Evolutionary conservation across 2,888 invertebrate species (phyloP).

Genomic region (Liopterus haemorrhoidalis): DNA sequence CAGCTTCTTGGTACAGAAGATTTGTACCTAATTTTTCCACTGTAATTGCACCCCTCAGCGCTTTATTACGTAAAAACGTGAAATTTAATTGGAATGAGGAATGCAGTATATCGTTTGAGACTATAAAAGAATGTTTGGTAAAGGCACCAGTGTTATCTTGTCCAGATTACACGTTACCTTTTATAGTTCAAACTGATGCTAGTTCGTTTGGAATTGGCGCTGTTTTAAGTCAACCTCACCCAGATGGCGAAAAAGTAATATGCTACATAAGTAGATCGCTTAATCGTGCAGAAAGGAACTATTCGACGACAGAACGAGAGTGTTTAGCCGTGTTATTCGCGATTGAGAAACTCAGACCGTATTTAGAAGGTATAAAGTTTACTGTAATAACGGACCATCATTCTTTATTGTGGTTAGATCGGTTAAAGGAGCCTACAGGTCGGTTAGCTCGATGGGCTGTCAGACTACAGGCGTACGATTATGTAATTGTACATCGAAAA

Average conservation of each 20-base stretch:
- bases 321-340: slow-evolving; percentile 14
- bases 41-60: no score
- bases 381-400: slow-evolving; percentile 23
- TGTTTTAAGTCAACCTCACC: slow-evolving; percentile 12
- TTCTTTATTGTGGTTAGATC: slow-evolving; percentile 21
- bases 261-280: slow-evolving; percentile 19
- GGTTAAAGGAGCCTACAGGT: slow-evolving; percentile 21
- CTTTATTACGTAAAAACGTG: no score
- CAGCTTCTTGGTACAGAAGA: no score
- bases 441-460: slow-evolving; percentile 20
- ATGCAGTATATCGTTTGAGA: slow-evolving; percentile 16
- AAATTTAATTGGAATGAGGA: slow-evolving; percentile 15
- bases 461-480: slow-evolving; percentile 21
- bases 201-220: slow-evolving; percentile 23
- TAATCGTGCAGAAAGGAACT: slow-evolving; percentile 17
- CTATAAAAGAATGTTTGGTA: slow-evolving; percentile 17
- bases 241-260: slow-evolving; percentile 14
- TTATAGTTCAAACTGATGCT: slow-evolving; percentile 23
- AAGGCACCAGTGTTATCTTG: slow-evolving; percentile 22
- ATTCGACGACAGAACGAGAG: slow-evolving; percentile 16
- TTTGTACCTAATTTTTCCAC: no score
- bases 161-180: slow-evolving; percentile 22
- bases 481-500: slow-evolving; percentile 22
- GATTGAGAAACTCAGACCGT: slow-evolving; percentile 17
- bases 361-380: slow-evolving; percentile 23